These are phyloP conservation scores for Trissolcus basalis DNA, from an alignment of 1,140 invertebrate species.

Conservation along the genomic window DNA sequence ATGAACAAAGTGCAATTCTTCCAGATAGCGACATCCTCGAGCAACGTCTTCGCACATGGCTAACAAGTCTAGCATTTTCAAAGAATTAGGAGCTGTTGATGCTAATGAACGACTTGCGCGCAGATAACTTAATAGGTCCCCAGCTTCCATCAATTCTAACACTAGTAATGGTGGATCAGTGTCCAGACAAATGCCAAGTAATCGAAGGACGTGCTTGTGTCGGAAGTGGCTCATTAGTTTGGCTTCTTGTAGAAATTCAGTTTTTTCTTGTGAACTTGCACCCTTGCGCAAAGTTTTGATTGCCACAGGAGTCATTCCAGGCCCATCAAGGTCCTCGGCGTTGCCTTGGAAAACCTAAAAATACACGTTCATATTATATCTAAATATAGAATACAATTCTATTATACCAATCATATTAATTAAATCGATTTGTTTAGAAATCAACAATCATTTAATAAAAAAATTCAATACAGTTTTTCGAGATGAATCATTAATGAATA, in stretches of 20 bases:
- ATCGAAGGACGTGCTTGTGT: conserved; percentile 94
- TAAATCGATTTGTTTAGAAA: no score
- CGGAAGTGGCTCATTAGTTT: conserved; percentile 98
- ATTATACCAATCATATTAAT: no score
- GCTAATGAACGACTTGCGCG: conserved; percentile 83
- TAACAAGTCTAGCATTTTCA: conserved; percentile 89
- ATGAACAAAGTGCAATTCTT: conserved; percentile 97
- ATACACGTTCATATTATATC: no score
- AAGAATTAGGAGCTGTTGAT: conserved; percentile 72
- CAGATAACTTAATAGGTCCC: conserved; percentile 94
- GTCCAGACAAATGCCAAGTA: conserved; percentile 95
- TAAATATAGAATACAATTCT: no score
- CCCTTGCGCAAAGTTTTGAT: conserved; percentile 91
- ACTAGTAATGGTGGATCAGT: conserved; percentile 95
- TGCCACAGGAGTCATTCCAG: conserved; percentile 70
- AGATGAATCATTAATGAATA: no score
- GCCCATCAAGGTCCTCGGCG: conserved; percentile 80
- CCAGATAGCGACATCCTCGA: conserved; percentile 92
- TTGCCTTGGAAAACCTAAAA: conserved; percentile 88
- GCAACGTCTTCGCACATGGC: conserved; percentile 96
- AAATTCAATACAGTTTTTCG: no score
- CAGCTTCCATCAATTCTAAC: conserved; percentile 97
- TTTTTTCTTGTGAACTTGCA: conserved; percentile 92
- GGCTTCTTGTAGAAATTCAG: conserved; percentile 97
- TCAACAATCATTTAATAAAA: no score